Conservation (phyloP, 2,113 vertebrate genomes). For the Takifugu flavidus region DNA sequence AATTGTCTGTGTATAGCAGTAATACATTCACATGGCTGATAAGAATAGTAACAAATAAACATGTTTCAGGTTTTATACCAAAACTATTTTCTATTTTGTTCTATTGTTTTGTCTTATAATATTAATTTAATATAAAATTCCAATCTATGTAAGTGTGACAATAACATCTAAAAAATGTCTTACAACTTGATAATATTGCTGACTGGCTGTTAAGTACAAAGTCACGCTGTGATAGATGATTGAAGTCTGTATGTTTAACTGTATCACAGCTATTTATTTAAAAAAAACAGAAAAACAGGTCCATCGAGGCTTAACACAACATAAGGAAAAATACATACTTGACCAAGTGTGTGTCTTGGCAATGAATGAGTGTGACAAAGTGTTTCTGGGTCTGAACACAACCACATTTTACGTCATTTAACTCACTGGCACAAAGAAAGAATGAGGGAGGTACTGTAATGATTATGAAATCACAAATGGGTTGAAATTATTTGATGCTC, state of each 20-base stretch:
- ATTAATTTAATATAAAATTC: too few relatives aligned
- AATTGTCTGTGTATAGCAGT: too few relatives aligned
- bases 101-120: too few relatives aligned
- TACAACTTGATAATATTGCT: not conserved
- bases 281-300: constrained; percentile 44
- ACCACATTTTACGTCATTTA: constrained; percentile 24
- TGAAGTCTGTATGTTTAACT: constrained; percentile 10
- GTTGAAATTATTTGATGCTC: constrained; percentile 7
- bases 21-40: too few relatives aligned
- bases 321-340: constrained; percentile 8
- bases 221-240: not conserved
- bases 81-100: too few relatives aligned
- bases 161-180: not conserved
- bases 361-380: constrained; percentile 28
- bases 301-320: constrained; percentile 14
- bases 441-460: constrained; percentile 3
- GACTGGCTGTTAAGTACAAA: not conserved
- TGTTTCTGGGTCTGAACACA: constrained; percentile 36
- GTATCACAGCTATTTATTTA: constrained; percentile 4
- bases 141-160: too few relatives aligned
- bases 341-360: not conserved
- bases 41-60: too few relatives aligned
- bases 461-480: constrained; percentile 18
- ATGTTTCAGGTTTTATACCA: too few relatives aligned
- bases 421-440: constrained; percentile 11